phyloP scores from a whole-genome alignment of 2,113 vertebrate species.

The Sclerurus mexicanus region DNA sequence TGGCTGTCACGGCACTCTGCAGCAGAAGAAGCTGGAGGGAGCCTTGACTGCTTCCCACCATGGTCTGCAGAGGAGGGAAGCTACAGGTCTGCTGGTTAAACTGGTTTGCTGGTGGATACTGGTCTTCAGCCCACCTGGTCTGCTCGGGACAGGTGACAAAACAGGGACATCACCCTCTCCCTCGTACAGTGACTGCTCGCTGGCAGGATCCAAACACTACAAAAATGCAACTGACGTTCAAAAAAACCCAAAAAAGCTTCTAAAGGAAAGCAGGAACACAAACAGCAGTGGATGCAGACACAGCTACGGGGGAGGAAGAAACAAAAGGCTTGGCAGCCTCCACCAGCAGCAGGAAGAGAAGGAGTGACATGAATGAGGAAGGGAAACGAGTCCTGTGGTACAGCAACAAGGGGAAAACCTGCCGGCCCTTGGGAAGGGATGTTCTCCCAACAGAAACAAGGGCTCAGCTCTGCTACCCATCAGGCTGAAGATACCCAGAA shows the following conservation, averaged over 20 bases:
- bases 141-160: neutral
- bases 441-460: neutral
- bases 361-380: neutral
- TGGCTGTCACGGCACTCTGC: accelerated
- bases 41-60: neutral
- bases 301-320: neutral
- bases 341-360: neutral
- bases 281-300: neutral
- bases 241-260: neutral
- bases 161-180: neutral
- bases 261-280: neutral
- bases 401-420: neutral
- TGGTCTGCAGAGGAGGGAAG: neutral
- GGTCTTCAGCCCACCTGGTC: neutral
- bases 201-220: neutral
- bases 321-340: neutral
- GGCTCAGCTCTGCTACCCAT: neutral
- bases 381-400: neutral
- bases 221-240: neutral
- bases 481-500: neutral
- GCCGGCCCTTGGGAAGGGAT: neutral
- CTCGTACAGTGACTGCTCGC: neutral
- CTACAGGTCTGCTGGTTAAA: neutral
- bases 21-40: neutral
- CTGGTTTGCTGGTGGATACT: neutral